Evolutionary conservation across 2,797 vertebrate species (phyloP).

Genomic region (Siniperca scherzeri): DNA sequence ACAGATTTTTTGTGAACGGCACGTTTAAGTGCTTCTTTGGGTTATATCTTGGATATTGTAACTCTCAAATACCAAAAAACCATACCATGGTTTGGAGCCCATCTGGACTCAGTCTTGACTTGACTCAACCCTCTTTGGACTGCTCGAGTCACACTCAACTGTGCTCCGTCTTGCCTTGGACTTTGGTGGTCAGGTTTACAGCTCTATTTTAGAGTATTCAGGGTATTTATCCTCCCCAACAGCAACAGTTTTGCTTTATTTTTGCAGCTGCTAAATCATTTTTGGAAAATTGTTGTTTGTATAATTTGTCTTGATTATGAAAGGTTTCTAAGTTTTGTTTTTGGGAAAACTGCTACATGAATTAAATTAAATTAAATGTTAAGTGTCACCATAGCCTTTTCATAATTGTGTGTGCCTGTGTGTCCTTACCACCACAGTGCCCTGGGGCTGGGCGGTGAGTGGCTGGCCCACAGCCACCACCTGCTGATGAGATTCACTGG

Average conservation of each 20-base stretch:
- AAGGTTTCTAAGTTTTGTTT: not conserved
- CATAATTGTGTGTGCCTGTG: slow-evolving; percentile 3
- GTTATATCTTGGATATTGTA: not conserved
- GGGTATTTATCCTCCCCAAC: not conserved
- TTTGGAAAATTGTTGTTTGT: not conserved
- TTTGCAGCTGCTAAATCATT: not conserved
- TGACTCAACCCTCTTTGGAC: not conserved
- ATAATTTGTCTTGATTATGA: slow-evolving; percentile 17
- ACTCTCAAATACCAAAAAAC: too few species aligned
- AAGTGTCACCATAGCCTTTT: slow-evolving; percentile 5
- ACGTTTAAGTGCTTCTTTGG: not conserved
- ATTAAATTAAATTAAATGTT: slow-evolving; percentile 30
- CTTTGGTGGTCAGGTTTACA: not conserved
- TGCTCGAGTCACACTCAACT: not conserved
- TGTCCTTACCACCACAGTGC: slow-evolving; percentile 96
- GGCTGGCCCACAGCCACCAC: slow-evolving; percentile 98
- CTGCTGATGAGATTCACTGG: slow-evolving; percentile 99
- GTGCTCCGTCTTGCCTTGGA: not conserved
- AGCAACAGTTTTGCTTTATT: not conserved
- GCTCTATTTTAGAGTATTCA: not conserved
- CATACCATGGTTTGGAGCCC: not conserved
- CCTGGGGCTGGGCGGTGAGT: slow-evolving; percentile 95
- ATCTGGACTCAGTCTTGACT: not conserved
- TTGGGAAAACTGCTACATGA: not conserved
- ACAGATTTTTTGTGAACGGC: not conserved